Conservation (phyloP, 1,140 invertebrate species). For the Scaptomyza hsui region DNA sequence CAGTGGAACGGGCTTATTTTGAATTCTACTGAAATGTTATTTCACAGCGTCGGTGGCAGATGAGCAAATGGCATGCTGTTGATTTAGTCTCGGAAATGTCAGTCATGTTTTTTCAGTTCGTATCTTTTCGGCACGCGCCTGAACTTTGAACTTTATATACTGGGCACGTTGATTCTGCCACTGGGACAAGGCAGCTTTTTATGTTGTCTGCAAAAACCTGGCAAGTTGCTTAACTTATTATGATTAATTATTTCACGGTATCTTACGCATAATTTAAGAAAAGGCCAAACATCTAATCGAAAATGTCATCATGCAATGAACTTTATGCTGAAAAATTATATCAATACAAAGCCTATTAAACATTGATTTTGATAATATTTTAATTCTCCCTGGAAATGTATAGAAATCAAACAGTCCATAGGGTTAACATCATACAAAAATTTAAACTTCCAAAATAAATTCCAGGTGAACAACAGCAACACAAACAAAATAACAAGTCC, state of each 20-base stretch:
- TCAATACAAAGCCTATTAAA: background rate
- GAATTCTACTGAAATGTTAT: conserved; percentile 36
- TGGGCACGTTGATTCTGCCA: conserved; percentile 18
- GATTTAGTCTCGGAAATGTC: conserved; percentile 62
- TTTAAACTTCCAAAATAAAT: conserved; percentile 1
- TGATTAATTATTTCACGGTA: conserved; percentile 38
- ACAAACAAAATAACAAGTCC: background rate
- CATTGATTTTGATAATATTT: too few species aligned
- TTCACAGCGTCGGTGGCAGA: conserved; percentile 27
- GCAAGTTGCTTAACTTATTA: conserved; percentile 19
- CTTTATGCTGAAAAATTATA: conserved; percentile 10
- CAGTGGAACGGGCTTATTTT: conserved; percentile 14
- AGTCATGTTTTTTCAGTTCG: conserved; percentile 44
- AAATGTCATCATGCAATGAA: conserved; percentile 8
- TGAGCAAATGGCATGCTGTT: conserved; percentile 69
- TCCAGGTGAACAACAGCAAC: background rate
- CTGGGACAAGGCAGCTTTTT: background rate
- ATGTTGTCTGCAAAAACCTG: background rate
- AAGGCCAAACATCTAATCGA: background rate
- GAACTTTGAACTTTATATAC: conserved; percentile 71
- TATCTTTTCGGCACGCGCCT: conserved; percentile 56
- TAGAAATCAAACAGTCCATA: too few species aligned
- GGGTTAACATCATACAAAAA: too few species aligned
- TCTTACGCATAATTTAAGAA: conserved; percentile 30
- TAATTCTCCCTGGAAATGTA: too few species aligned